Conservation (phyloP, 2,888 invertebrate species). For the Tachina fera region DNA sequence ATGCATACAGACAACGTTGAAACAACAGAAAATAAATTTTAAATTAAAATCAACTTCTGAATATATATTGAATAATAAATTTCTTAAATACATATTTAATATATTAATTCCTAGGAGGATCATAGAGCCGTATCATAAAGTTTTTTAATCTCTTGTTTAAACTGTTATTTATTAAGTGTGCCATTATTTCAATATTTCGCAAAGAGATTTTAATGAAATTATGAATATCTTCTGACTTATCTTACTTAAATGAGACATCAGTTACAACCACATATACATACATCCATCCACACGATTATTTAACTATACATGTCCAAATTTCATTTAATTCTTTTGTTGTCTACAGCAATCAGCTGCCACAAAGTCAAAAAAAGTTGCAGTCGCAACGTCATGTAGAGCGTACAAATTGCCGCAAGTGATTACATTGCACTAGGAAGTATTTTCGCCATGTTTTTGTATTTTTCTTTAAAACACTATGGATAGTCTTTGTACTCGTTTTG, state of each 20-base stretch:
- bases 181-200: too few relatives aligned
- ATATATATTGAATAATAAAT: too few relatives aligned
- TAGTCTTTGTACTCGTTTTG: constrained; percentile 42
- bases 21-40: too few relatives aligned
- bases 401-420: constrained; percentile 72
- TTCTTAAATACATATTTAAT: too few relatives aligned
- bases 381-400: constrained; percentile 45
- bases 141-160: too few relatives aligned
- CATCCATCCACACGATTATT: not conserved
- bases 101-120: too few relatives aligned
- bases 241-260: constrained; percentile 21
- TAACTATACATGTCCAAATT: constrained; percentile 19
- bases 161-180: too few relatives aligned
- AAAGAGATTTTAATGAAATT: constrained; percentile 13
- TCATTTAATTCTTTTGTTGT: constrained; percentile 1
- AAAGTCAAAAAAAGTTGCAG: constrained; percentile 44
- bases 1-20: too few relatives aligned
- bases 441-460: constrained; percentile 47
- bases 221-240: constrained; percentile 22
- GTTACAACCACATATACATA: not conserved
- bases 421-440: constrained; percentile 80
- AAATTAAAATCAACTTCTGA: too few relatives aligned
- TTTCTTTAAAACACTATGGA: constrained; percentile 40
- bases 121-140: too few relatives aligned
- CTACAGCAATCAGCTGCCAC: constrained; percentile 39